Conservation (phyloP, 1,140 invertebrate genomes). For the Apis laboriosa region DNA sequence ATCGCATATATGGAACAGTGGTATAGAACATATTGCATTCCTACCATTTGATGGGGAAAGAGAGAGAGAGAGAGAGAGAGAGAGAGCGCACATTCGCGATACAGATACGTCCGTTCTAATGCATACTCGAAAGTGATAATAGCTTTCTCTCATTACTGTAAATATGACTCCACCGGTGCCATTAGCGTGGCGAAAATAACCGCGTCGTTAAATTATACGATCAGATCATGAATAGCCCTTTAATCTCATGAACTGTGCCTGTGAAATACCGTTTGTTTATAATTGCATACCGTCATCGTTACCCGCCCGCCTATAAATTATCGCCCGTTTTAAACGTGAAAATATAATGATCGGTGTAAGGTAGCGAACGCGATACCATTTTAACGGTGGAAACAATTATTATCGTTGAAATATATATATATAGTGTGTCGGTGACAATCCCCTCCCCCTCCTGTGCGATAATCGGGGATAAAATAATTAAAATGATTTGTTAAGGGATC, state of each 20-base stretch:
- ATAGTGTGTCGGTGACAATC: no score
- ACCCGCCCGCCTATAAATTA: not conserved
- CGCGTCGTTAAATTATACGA: conserved; percentile 36
- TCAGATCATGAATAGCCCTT: conserved; percentile 4
- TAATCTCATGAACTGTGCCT: not conserved
- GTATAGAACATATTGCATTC: conserved; percentile 30
- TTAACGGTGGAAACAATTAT: not conserved
- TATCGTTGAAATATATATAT: not conserved
- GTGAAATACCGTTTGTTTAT: conserved; percentile 6
- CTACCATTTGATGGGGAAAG: conserved; percentile 4
- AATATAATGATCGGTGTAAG: not conserved
- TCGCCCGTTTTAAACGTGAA: not conserved
- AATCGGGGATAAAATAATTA: not conserved
- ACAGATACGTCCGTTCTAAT: conserved; percentile 11
- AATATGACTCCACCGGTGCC: conserved; percentile 11
- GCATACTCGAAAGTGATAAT: conserved; percentile 28
- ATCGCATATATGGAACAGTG: conserved; percentile 13
- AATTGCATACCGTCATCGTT: not conserved
- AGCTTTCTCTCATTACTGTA: conserved; percentile 25
- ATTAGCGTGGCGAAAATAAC: conserved; percentile 40
- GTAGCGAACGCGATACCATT: not conserved
- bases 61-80: no score
- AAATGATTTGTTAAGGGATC: no score
- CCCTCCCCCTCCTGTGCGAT: no score
- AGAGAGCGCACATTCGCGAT: not conserved